Conservation (phyloP, 1,140 invertebrate species). For the Bombus waltoni region DNA sequence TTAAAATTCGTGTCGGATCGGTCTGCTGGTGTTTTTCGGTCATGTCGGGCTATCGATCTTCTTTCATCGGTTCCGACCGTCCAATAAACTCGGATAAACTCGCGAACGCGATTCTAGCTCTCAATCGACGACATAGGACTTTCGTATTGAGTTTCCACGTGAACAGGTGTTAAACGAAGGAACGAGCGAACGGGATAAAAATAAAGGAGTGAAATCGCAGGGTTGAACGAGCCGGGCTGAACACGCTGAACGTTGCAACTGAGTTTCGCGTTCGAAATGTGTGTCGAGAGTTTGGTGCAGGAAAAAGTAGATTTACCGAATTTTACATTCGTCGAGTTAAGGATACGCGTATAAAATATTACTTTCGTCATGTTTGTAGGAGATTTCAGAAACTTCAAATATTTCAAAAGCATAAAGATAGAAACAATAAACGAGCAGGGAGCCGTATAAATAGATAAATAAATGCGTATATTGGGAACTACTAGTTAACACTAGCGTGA, state of each 20-base stretch:
- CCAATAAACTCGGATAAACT: constrained; percentile 10
- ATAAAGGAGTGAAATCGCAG: constrained; percentile 3
- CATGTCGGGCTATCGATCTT: constrained; percentile 4
- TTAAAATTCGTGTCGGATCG: constrained; percentile 12
- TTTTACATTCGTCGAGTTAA: too few relatives aligned
- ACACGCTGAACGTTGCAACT: neutral
- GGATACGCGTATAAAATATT: too few relatives aligned
- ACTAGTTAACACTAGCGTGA: too few relatives aligned
- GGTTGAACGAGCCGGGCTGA: neutral
- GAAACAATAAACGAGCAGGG: too few relatives aligned
- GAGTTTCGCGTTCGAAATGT: neutral
- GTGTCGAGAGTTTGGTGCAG: neutral
- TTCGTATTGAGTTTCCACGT: neutral
- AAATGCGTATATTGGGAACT: too few relatives aligned
- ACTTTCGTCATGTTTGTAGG: too few relatives aligned
- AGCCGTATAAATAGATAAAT: too few relatives aligned
- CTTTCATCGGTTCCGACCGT: neutral
- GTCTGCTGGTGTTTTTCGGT: neutral
- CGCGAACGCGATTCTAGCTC: neutral
- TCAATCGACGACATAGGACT: neutral
- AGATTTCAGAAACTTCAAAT: too few relatives aligned
- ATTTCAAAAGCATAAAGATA: too few relatives aligned
- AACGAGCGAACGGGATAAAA: neutral
- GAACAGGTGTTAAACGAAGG: constrained; percentile 9
- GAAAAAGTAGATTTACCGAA: neutral